Evolutionary conservation across 2,888 invertebrate genomes (phyloP).

Genomic region (Agonum fuliginosum): DNA sequence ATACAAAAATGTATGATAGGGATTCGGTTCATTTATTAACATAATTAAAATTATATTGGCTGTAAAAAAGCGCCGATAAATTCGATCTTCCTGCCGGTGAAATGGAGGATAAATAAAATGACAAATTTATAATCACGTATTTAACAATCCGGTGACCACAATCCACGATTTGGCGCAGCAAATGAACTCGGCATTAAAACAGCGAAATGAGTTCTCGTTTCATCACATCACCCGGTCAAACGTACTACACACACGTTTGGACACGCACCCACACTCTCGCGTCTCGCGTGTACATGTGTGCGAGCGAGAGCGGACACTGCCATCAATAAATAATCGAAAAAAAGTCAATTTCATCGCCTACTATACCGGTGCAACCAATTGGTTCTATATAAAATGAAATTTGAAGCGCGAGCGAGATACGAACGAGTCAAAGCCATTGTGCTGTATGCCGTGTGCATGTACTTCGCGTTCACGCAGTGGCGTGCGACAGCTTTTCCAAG

Average conservation of each 20-base stretch:
- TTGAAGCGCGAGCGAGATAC: constrained; percentile 55
- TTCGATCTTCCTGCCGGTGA: background rate
- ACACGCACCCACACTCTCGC: background rate
- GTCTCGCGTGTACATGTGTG: background rate
- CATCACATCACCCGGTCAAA: constrained; percentile 37
- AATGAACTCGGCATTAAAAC: constrained; percentile 52
- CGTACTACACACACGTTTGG: background rate
- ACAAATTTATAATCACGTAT: constrained; percentile 55
- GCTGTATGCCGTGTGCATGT: constrained; percentile 8
- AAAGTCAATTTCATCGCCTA: constrained; percentile 60
- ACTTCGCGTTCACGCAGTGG: constrained; percentile 9
- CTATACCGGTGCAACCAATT: constrained; percentile 57
- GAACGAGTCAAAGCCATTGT: constrained; percentile 43
- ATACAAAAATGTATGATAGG: background rate
- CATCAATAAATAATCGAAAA: constrained; percentile 59
- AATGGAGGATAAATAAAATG: constrained; percentile 11
- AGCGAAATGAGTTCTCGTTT: constrained; percentile 51
- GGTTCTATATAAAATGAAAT: constrained; percentile 59
- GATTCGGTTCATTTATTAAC: background rate
- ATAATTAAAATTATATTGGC: background rate
- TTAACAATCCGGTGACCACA: constrained; percentile 47
- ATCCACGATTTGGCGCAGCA: constrained; percentile 36
- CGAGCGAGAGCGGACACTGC: constrained; percentile 34
- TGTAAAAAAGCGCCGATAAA: background rate
- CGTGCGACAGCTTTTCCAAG: background rate